Evolutionary conservation across 2,113 vertebrate genomes (phyloP).

Genomic region (Paramisgurnus dabryanus): DNA sequence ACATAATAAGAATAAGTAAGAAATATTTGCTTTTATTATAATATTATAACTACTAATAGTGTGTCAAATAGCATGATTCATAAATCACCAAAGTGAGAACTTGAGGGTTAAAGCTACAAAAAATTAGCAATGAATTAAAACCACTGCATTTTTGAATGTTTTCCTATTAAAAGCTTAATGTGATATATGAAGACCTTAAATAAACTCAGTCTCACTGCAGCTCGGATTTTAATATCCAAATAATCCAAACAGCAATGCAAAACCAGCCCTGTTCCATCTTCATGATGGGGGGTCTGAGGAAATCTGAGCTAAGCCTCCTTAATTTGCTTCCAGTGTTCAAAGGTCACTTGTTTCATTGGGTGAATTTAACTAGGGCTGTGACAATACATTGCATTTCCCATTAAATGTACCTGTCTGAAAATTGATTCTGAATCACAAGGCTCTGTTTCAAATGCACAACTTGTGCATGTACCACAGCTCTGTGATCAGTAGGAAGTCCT

Average conservation of each 20-base stretch:
- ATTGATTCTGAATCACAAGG: too few species aligned
- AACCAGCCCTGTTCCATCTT: background rate
- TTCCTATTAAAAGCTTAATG: background rate
- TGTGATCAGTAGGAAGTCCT: too few species aligned
- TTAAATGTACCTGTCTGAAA: too few species aligned
- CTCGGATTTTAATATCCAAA: constrained; percentile 28
- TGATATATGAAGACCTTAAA: background rate
- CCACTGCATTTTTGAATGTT: background rate
- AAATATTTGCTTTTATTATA: background rate
- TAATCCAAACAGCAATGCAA: constrained; percentile 18
- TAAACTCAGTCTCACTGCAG: background rate
- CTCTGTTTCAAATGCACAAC: too few species aligned
- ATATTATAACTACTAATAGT: too few species aligned
- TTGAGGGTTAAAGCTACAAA: background rate
- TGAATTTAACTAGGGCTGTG: too few species aligned
- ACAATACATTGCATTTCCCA: too few species aligned
- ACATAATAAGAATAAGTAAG: background rate
- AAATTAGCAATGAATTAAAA: background rate
- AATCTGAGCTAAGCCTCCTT: background rate
- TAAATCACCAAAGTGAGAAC: background rate
- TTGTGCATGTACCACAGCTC: too few species aligned
- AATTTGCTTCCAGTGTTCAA: background rate
- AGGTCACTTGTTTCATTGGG: too few species aligned
- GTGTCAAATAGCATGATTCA: background rate
- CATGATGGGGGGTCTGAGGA: background rate